Base-by-base conservation (phyloP, 2,797 vertebrate species). In the Poecilia picta region DNA sequence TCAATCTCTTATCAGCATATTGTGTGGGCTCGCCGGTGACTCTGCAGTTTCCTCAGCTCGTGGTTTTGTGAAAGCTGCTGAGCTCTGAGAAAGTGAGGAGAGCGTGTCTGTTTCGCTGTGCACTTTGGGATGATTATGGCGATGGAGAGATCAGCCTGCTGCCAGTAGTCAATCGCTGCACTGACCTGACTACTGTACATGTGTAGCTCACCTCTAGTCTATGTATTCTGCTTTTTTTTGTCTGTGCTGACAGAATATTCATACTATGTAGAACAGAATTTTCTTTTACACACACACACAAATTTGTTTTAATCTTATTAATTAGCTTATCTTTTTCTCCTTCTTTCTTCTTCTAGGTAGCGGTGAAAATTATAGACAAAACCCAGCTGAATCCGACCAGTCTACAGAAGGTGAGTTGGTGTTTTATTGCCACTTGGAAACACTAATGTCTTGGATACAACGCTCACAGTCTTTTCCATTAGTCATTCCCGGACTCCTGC, bases 291-390 rank as follows among this genome's bases (percentile, higher is more conserved):
- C 49, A 25, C 20, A 41, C 41, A 41, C 41, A 41, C 41, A 41
- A 8, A 41, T 81, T 78, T 36, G 18, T 75, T 89, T 66, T 87
- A 73, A 74, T 77, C 46, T 77, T 36, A 10, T 5, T 81, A 66
- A 62, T 74, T 36, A 10, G 25, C 28, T 53, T 83, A 81, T 83
- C 72, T 74, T 16, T 16, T 25, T 36, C 25, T 36, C 8, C n/a
- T 7, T 12, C 23, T 5, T 71, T 83, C 70, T 87, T 66, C 87
- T 66, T 85, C 57, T 74, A 95, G 95, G 95, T 95, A 85, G 95
- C 95, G 7, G 94, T 95, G 87, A 95, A 95, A 92, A 95, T 95
- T 85, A 95, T 95, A 87, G 95, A 95, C 91, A 95, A 95, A 91
- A 95, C 94, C 47, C 94, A 95, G 89, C 88, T 95, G 89, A 95